Percentiles rank a stretch among this genome's conserved stretches.
These are phyloP conservation scores for Zhuqinia jingwanae DNA, from an alignment of 2,888 invertebrate genomes.

Conservation along the genomic window DNA sequence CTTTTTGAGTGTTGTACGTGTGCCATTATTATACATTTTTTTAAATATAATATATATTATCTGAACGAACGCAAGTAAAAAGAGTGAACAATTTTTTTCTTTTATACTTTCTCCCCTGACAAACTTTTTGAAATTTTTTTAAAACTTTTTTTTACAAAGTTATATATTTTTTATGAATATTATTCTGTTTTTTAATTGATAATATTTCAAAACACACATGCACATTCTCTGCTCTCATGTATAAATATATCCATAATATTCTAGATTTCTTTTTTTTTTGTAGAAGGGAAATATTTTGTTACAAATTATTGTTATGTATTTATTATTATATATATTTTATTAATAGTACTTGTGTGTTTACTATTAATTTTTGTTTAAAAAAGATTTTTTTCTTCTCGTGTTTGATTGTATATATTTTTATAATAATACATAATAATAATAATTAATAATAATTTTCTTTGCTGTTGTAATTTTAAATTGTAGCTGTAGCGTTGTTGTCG, in stretches of 20 bases:
- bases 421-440: no score
- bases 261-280: not conserved
- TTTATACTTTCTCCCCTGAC: not conserved
- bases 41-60: no score
- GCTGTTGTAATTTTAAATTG: slow-evolving; percentile 13
- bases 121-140: not conserved
- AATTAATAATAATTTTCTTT: no score
- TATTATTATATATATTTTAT: not conserved
- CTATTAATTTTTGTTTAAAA: not conserved
- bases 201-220: not conserved
- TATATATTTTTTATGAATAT: no score
- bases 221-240: slow-evolving; percentile 2
- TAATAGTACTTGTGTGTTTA: slow-evolving; percentile 6
- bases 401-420: slow-evolving; percentile 23
- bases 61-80: slow-evolving; percentile 34
- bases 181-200: no score
- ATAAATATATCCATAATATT: slow-evolving; percentile 20
- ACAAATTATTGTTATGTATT: no score
- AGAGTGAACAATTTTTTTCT: not conserved
- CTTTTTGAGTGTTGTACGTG: slow-evolving; percentile 19
- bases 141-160: not conserved
- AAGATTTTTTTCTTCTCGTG: not conserved
- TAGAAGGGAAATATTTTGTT: not conserved
- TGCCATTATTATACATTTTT: slow-evolving; percentile 17
- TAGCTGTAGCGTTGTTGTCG: slow-evolving; percentile 48